These are phyloP conservation scores for Odobenus rosmarus DNA, from an alignment of 2,113 vertebrate genomes.

Conservation along the genomic window DNA sequence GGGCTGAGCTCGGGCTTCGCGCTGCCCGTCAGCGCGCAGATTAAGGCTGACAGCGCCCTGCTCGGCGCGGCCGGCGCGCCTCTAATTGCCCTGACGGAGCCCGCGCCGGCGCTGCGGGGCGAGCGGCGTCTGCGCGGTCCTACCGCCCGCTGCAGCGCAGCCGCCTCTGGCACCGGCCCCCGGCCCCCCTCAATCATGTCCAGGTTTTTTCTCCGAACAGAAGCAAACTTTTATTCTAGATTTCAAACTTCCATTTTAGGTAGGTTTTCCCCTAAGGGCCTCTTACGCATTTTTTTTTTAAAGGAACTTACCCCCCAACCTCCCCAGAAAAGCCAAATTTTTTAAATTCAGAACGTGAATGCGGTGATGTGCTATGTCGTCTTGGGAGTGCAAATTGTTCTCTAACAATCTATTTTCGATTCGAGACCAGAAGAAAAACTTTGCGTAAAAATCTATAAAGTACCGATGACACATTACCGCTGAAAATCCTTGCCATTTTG, in stretches of 20 bases:
- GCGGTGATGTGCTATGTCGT: neutral
- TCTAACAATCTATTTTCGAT: slow-evolving; percentile 54
- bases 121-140: slow-evolving; percentile 71
- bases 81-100: slow-evolving; percentile 93
- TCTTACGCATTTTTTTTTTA: neutral
- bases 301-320: neutral
- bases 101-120: slow-evolving; percentile 87
- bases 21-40: slow-evolving; percentile 89
- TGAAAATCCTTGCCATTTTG: neutral
- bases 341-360: slow-evolving; percentile 58
- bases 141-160: neutral
- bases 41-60: slow-evolving; percentile 93
- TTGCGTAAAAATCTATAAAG: slow-evolving; percentile 44
- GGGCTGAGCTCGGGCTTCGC: slow-evolving; percentile 90
- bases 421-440: slow-evolving; percentile 63
- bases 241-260: slow-evolving; percentile 14
- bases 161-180: neutral
- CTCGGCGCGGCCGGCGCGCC: slow-evolving; percentile 88
- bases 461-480: neutral
- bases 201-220: neutral
- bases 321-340: slow-evolving; percentile 29
- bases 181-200: neutral
- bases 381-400: slow-evolving; percentile 53
- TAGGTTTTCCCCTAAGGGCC: neutral
- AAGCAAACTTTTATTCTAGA: slow-evolving; percentile 30